Evolutionary conservation across 2,888 invertebrate genomes (phyloP).

Genomic region (Drosophila neotestacea): DNA sequence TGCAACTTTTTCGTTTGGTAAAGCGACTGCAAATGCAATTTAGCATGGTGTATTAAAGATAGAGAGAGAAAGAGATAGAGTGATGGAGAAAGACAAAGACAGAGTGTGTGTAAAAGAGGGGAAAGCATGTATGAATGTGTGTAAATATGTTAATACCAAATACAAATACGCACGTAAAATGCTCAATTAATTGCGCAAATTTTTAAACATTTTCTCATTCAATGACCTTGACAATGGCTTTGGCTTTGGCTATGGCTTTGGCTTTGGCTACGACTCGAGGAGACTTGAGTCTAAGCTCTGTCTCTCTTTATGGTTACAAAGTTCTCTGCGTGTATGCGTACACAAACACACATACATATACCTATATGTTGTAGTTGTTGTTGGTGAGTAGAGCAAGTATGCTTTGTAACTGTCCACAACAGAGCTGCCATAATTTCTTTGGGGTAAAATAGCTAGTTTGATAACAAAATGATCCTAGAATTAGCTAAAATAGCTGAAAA

Average conservation of each 20-base stretch:
- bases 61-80: not conserved
- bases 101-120: not conserved
- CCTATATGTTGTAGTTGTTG: constrained; percentile 6
- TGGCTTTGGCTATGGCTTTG: constrained; percentile 39
- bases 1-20: constrained; percentile 44
- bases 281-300: constrained; percentile 29
- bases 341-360: not conserved
- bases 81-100: not conserved
- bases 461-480: too few species aligned
- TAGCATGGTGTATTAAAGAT: not conserved
- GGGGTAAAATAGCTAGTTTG: too few species aligned
- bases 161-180: constrained; percentile 55
- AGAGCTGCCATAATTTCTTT: too few species aligned
- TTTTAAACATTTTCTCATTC: constrained; percentile 73
- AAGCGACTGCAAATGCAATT: constrained; percentile 28
- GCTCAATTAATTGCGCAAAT: constrained; percentile 75
- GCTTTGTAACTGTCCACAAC: constrained; percentile 32
- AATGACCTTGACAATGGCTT: constrained; percentile 80
- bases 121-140: constrained; percentile 5
- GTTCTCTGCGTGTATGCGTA: constrained; percentile 30
- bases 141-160: constrained; percentile 51
- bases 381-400: constrained; percentile 30
- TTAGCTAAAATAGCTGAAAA: too few species aligned
- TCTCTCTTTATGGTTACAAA: constrained; percentile 52
- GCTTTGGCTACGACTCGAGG: constrained; percentile 11